These are phyloP conservation scores for Platorchestia sp. DNA, from an alignment of 1,140 invertebrate species.

Conservation along the genomic window DNA sequence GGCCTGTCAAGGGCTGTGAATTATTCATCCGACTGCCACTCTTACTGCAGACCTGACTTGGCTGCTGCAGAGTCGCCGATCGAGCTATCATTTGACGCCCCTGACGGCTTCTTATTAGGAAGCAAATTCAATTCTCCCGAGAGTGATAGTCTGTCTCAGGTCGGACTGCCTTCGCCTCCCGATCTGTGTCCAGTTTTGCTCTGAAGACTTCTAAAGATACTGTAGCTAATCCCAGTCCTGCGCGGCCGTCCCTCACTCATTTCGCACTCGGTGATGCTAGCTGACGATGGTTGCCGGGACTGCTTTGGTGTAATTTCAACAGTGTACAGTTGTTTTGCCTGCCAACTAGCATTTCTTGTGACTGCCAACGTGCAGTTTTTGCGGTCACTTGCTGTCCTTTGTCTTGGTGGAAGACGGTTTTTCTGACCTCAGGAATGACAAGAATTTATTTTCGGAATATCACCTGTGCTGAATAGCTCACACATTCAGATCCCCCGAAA, in stretches of 20 bases:
- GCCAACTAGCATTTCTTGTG: too few relatives aligned
- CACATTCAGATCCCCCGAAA: not conserved
- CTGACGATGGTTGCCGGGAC: too few relatives aligned
- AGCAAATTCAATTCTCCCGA: conserved; percentile 37
- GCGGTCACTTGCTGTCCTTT: too few relatives aligned
- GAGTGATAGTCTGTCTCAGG: conserved; percentile 35
- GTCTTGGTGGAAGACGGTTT: too few relatives aligned
- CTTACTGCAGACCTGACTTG: not conserved
- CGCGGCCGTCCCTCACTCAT: not conserved
- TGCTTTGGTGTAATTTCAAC: too few relatives aligned
- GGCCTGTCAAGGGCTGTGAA: conserved; percentile 27
- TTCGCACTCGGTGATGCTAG: not conserved
- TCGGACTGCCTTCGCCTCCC: not conserved
- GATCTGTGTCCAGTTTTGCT: not conserved
- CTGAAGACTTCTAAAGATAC: not conserved
- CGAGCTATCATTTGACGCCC: conserved; percentile 28
- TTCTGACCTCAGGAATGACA: too few relatives aligned
- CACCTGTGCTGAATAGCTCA: too few relatives aligned
- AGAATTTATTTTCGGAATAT: too few relatives aligned
- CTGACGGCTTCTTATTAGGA: conserved; percentile 51
- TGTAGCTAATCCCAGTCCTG: not conserved
- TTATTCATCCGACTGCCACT: conserved; percentile 47
- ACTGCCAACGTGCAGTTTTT: too few relatives aligned
- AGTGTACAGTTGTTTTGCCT: too few relatives aligned
- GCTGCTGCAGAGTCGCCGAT: not conserved